Percentiles rank a stretch among this genome's conserved stretches.
Evolutionary conservation across 2,113 vertebrate species (phyloP).

Genomic region (Bambusicola thoracicus): DNA sequence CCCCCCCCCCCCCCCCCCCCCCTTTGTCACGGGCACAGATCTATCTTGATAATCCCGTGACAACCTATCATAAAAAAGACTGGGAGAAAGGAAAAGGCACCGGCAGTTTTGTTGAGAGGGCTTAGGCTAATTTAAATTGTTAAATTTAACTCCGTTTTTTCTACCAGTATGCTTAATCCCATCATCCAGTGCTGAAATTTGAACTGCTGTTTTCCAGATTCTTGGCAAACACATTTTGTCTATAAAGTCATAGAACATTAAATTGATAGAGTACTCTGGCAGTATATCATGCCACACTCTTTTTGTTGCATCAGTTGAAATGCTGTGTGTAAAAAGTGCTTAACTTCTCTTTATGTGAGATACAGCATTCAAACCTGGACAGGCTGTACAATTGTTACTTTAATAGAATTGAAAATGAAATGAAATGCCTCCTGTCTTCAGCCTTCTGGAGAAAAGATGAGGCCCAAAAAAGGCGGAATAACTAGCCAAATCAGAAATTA

Average conservation of each 20-base stretch:
- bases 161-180: neutral
- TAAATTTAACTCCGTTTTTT: neutral
- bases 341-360: neutral
- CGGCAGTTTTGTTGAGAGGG: neutral
- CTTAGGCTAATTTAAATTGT: neutral
- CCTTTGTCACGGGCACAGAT: no score
- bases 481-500: neutral
- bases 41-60: no score
- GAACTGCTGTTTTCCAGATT: neutral
- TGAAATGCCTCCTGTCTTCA: neutral
- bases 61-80: neutral
- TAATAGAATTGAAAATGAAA: neutral
- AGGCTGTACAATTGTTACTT: neutral
- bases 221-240: neutral
- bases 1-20: no score
- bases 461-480: neutral
- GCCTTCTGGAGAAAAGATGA: neutral
- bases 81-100: neutral
- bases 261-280: neutral
- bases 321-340: neutral
- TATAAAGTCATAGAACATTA: neutral
- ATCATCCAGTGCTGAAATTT: no score
- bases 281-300: neutral
- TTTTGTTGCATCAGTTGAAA: neutral
- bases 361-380: neutral